phyloP scores from a whole-genome alignment of 92 coral and sea anemone species.

The Porites rus region DNA sequence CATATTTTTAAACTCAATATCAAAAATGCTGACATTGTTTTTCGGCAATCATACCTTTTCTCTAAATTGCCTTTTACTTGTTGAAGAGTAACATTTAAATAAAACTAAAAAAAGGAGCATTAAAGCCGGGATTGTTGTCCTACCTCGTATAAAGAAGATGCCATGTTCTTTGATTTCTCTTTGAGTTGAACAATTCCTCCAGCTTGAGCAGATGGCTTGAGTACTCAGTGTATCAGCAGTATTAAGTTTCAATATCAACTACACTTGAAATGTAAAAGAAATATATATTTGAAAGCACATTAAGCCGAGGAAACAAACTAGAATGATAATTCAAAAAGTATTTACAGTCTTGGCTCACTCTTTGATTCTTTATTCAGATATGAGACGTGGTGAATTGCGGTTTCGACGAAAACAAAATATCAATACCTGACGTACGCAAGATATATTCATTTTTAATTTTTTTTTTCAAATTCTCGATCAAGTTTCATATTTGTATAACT shows the following conservation, averaged over 20 bases:
- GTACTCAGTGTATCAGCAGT: background rate
- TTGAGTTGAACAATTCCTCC: constrained; percentile 15
- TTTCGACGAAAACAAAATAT: constrained; percentile 25
- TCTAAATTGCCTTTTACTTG: too few relatives aligned
- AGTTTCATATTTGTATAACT: background rate
- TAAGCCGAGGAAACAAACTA: background rate
- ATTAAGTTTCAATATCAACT: background rate
- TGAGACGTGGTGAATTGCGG: constrained; percentile 3
- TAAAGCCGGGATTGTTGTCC: background rate
- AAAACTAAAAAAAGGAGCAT: background rate
- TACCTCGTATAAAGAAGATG: constrained; percentile 44
- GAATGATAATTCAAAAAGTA: background rate
- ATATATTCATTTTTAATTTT: background rate
- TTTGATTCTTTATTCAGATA: background rate
- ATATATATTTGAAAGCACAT: background rate
- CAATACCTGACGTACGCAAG: background rate
- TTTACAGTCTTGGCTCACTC: background rate
- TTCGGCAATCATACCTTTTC: too few relatives aligned
- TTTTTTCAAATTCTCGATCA: background rate
- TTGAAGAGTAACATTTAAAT: too few relatives aligned
- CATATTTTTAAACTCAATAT: too few relatives aligned
- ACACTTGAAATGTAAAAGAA: background rate
- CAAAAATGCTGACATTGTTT: too few relatives aligned
- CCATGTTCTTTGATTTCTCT: constrained; percentile 4
- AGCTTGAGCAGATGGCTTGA: constrained; percentile 33